phyloP scores from a whole-genome alignment of 23 tunicate genomes.

The Styela plicata region DNA sequence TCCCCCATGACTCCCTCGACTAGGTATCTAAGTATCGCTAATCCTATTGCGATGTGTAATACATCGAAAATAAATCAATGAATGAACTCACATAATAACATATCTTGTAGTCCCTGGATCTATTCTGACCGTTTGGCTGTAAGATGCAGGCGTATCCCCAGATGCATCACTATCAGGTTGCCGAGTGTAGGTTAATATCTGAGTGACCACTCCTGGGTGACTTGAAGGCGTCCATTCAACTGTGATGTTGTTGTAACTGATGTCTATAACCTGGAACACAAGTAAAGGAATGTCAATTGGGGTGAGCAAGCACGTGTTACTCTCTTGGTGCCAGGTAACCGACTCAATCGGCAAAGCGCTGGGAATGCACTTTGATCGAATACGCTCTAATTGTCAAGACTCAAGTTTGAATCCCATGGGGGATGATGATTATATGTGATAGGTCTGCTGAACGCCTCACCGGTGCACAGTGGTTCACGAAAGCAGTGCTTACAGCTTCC shows the following conservation, averaged over 20 bases:
- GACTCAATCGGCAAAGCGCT: too few relatives aligned
- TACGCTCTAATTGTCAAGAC: too few relatives aligned
- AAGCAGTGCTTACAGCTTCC: too few relatives aligned
- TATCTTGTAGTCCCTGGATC: neutral
- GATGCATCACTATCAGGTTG: neutral
- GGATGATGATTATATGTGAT: neutral
- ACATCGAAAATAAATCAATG: too few relatives aligned
- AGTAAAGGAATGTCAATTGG: too few relatives aligned
- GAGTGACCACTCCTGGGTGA: constrained; percentile 31
- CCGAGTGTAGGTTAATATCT: constrained; percentile 19
- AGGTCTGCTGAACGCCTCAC: neutral
- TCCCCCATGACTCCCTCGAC: too few relatives aligned
- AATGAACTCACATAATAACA: neutral
- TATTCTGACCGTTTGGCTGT: neutral
- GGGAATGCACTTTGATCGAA: too few relatives aligned
- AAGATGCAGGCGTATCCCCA: neutral
- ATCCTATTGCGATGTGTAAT: too few relatives aligned
- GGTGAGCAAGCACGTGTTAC: too few relatives aligned
- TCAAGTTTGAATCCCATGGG: neutral
- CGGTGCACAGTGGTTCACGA: too few relatives aligned
- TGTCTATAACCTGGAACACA: constrained; percentile 61
- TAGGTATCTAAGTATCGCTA: too few relatives aligned
- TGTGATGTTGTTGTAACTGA: constrained; percentile 35
- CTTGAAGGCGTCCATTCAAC: constrained; percentile 59
- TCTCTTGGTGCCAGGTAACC: too few relatives aligned